Evolutionary conservation across 2,888 invertebrate genomes (phyloP).

Genomic region (Oscheius onirici): DNA sequence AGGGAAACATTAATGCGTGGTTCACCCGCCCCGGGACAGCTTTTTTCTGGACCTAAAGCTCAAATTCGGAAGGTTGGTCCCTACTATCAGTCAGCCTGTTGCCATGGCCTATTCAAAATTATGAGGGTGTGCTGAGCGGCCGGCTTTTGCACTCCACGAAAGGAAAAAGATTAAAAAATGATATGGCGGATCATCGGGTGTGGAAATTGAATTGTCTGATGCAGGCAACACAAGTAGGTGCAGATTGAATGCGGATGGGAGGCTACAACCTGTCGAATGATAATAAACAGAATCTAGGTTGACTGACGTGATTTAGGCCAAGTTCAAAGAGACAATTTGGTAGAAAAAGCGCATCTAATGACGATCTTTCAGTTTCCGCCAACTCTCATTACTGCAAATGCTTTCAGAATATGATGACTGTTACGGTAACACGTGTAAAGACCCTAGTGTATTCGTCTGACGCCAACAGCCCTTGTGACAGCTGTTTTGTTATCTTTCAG

Average conservation of each 20-base stretch:
- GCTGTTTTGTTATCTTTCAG: conserved; percentile 27
- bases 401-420: neutral
- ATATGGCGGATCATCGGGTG: neutral
- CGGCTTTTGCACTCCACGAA: neutral
- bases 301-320: too few species aligned
- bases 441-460: conserved; percentile 13
- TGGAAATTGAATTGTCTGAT: neutral
- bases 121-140: neutral
- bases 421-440: conserved; percentile 1
- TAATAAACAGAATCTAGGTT: too few species aligned
- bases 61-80: neutral
- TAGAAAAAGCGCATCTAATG: too few species aligned
- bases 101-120: neutral
- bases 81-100: neutral
- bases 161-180: neutral
- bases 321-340: too few species aligned
- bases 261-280: neutral
- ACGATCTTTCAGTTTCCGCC: too few species aligned
- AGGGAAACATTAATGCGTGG: conserved; percentile 29
- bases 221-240: neutral
- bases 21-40: conserved; percentile 21
- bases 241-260: neutral
- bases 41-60: conserved; percentile 13
- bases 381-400: too few species aligned
- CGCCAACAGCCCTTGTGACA: conserved; percentile 24